Conservation (phyloP, 2,113 vertebrate genomes). For the Nothobranchius kuhntae region DNA sequence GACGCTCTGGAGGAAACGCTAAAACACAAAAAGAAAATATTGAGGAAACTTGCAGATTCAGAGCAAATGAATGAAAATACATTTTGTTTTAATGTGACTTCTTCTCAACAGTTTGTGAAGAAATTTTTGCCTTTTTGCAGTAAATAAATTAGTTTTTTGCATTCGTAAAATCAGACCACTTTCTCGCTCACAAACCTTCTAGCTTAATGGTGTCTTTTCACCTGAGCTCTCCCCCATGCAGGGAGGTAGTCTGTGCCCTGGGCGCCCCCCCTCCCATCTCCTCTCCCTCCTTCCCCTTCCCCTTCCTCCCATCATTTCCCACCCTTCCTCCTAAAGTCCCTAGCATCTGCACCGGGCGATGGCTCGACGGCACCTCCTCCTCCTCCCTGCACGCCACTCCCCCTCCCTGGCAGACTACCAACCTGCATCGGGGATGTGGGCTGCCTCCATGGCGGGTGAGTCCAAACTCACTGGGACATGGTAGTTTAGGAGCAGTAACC, state of each 20-base stretch:
- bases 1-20: background rate
- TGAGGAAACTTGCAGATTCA: background rate
- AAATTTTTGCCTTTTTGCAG: constrained; percentile 32
- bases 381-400: constrained; percentile 78
- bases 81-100: constrained; percentile 14
- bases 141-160: constrained; percentile 51
- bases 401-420: constrained; percentile 83
- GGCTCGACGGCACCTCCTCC: constrained; percentile 78
- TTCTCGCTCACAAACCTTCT: constrained; percentile 12
- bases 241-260: constrained; percentile 82
- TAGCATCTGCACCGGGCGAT: constrained; percentile 75
- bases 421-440: constrained; percentile 79
- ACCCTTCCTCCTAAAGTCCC: constrained; percentile 54
- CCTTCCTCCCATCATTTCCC: constrained; percentile 23
- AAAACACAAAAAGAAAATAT: background rate
- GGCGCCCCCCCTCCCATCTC: constrained; percentile 46
- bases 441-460: constrained; percentile 79
- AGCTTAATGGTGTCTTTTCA: constrained; percentile 79
- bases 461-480: constrained; percentile 69
- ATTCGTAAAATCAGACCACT: constrained; percentile 7
- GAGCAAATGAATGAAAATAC: background rate
- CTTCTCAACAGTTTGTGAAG: constrained; percentile 41
- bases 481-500: constrained; percentile 66
- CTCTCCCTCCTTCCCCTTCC: constrained; percentile 22
- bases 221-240: constrained; percentile 83